A percentile compares a stretch with the other conserved stretches of the same genome.
Evolutionary conservation across 2,797 vertebrate genomes (phyloP).

Genomic region (Catostomus latipinnis): DNA sequence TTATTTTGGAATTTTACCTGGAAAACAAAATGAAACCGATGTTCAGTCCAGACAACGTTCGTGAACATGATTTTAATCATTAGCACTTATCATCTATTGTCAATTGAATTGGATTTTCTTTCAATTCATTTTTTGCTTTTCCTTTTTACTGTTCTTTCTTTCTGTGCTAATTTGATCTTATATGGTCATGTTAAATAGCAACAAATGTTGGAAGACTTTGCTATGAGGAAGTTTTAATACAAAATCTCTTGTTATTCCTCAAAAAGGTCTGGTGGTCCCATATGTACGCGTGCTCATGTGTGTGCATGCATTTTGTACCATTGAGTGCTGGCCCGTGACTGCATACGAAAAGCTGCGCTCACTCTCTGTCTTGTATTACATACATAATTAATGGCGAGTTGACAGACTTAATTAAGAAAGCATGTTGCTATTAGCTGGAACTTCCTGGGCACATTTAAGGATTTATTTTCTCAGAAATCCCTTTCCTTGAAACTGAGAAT

Average conservation of each 20-base stretch:
- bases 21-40: not conserved
- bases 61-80: constrained; percentile 53
- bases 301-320: constrained; percentile 35
- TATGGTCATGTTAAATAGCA: constrained; percentile 12
- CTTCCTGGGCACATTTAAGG: constrained; percentile 65
- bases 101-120: constrained; percentile 27
- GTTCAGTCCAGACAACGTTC: constrained; percentile 35
- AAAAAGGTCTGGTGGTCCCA: constrained; percentile 35
- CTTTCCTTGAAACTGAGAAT: constrained; percentile 54
- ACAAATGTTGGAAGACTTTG: constrained; percentile 46
- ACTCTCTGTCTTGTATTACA: constrained; percentile 60
- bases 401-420: constrained; percentile 66
- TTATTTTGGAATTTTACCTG: too few species aligned
- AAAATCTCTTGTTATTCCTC: constrained; percentile 43
- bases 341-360: constrained; percentile 51
- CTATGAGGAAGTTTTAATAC: constrained; percentile 30
- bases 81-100: constrained; percentile 44
- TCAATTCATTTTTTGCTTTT: constrained; percentile 1
- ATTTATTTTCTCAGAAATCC: constrained; percentile 65
- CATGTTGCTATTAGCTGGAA: constrained; percentile 66
- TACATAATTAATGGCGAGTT: constrained; percentile 66
- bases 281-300: constrained; percentile 29
- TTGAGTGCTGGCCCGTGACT: constrained; percentile 48
- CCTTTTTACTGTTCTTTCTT: not conserved
- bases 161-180: not conserved